These are phyloP conservation scores for Andrena hattorfiana DNA, from an alignment of 2,888 invertebrate genomes.

Conservation along the genomic window DNA sequence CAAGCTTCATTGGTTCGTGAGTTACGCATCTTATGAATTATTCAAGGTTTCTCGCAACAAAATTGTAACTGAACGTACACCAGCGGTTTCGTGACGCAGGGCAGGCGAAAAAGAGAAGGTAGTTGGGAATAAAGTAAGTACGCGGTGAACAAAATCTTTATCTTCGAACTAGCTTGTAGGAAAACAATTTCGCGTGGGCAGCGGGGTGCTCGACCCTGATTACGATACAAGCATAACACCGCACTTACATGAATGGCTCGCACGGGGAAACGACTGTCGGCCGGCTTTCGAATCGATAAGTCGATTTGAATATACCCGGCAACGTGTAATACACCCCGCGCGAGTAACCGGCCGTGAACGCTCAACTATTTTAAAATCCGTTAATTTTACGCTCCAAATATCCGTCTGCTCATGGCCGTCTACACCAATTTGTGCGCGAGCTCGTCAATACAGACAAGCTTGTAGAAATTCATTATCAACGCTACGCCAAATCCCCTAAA, in stretches of 20 bases:
- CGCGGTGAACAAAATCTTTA: constrained; percentile 29
- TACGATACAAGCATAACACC: constrained; percentile 67
- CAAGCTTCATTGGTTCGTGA: neutral
- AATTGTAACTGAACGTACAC: neutral
- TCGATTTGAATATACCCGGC: constrained; percentile 71
- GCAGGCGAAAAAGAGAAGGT: neutral
- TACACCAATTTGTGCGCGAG: neutral
- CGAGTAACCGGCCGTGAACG: constrained; percentile 32
- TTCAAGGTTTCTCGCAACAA: constrained; percentile 11
- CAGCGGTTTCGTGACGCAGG: neutral
- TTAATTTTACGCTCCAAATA: constrained; percentile 62
- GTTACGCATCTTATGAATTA: constrained; percentile 31
- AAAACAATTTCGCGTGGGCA: constrained; percentile 66
- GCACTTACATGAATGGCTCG: constrained; percentile 70
- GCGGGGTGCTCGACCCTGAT: constrained; percentile 65
- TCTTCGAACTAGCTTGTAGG: constrained; percentile 50
- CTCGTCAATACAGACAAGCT: constrained; percentile 8
- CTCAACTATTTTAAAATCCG: constrained; percentile 60
- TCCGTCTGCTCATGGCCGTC: constrained; percentile 23
- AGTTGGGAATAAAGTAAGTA: constrained; percentile 45
- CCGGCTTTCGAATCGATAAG: constrained; percentile 75
- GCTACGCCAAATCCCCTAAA: neutral
- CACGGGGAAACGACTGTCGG: constrained; percentile 69
- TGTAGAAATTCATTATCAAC: neutral
- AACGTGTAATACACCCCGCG: constrained; percentile 35